Conservation (phyloP, 2,113 vertebrate species). For the Noturus placidus region DNA sequence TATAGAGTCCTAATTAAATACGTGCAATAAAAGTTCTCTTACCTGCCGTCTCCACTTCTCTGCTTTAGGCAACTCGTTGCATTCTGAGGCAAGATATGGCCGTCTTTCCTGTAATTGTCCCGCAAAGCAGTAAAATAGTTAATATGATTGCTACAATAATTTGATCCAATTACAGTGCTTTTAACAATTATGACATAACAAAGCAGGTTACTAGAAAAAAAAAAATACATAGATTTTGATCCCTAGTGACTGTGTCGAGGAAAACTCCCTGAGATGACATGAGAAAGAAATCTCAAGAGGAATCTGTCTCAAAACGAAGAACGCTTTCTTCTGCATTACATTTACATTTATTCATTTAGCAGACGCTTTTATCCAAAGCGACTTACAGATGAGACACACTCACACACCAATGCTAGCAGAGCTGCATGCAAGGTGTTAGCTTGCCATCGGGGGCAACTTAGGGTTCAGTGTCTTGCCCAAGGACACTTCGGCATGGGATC, state of each 20-base stretch:
- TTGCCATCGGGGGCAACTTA: too few relatives aligned
- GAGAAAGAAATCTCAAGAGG: background rate
- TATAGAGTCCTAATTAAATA: background rate
- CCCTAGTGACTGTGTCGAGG: background rate
- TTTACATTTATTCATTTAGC: too few relatives aligned
- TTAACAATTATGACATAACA: background rate
- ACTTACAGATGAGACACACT: too few relatives aligned
- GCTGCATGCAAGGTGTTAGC: too few relatives aligned
- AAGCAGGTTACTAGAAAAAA: background rate
- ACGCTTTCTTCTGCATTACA: background rate
- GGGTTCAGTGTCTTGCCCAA: too few relatives aligned
- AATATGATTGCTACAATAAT: background rate
- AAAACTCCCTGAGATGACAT: background rate
- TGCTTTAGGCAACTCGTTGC: constrained; percentile 91
- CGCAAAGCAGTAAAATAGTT: background rate
- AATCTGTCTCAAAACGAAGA: background rate
- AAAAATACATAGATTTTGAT: background rate
- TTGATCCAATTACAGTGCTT: background rate
- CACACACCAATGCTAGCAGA: too few relatives aligned
- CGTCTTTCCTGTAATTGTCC: constrained; percentile 80
- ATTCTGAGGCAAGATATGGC: constrained; percentile 94
- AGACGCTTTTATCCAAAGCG: too few relatives aligned
- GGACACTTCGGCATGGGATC: too few relatives aligned
- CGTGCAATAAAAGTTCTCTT: background rate
- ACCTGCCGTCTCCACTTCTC: constrained; percentile 98